A percentile compares a stretch with the other conserved stretches of the same genome.
Conservation (phyloP, 2,797 vertebrate genomes). For the Momotus momota region DNA sequence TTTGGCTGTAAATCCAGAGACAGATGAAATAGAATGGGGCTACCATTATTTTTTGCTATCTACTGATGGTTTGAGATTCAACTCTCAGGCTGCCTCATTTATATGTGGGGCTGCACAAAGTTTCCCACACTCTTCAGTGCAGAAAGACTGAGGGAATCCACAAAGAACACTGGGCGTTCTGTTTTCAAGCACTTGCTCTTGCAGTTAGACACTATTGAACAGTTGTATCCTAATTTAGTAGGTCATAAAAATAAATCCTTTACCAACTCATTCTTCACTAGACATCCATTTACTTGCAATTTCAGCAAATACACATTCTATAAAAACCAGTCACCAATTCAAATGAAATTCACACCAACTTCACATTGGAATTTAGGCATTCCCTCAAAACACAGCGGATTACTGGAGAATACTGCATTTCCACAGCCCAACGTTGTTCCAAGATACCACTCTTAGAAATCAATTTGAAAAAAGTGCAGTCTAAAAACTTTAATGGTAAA, state of each 20-base stretch:
- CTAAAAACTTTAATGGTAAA: background rate
- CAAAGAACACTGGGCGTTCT: fast-evolving
- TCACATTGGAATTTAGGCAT: background rate
- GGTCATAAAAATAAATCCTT: background rate
- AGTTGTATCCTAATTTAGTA: background rate
- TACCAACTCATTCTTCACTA: background rate
- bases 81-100: background rate
- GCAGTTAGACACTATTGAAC: background rate
- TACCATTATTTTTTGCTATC: background rate
- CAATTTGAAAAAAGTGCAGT: background rate
- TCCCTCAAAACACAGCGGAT: background rate
- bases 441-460: background rate
- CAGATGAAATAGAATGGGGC: background rate
- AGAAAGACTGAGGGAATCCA: background rate
- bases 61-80: background rate
- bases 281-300: background rate
- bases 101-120: background rate
- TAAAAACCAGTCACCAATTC: background rate
- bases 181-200: background rate
- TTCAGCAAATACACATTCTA: background rate
- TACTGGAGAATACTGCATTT: background rate
- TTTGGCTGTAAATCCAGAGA: background rate
- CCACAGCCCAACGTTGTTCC: background rate
- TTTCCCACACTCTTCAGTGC: background rate
- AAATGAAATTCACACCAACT: background rate